phyloP scores from a whole-genome alignment of 2,888 invertebrate genomes.

The Slavum lentiscoides region DNA sequence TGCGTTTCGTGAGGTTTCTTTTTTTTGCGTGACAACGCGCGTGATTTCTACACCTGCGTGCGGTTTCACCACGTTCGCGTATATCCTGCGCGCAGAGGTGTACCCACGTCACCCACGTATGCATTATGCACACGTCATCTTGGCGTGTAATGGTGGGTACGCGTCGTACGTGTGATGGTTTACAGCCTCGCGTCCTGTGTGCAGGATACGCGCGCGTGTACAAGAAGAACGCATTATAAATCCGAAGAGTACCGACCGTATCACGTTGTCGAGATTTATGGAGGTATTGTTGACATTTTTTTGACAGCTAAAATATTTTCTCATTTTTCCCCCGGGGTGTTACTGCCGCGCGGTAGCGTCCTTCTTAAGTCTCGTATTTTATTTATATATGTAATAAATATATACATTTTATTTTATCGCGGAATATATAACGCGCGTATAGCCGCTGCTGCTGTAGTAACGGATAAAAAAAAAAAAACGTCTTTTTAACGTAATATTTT shows the following conservation, averaged over 20 bases:
- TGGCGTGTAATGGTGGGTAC: not conserved
- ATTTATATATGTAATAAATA: not conserved
- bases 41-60: too few species aligned
- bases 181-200: too few species aligned
- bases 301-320: constrained; percentile 36
- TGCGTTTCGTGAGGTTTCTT: too few species aligned
- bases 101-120: not conserved
- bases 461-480: not conserved
- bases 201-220: not conserved
- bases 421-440: too few species aligned
- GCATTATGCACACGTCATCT: not conserved
- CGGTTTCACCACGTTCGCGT: too few species aligned
- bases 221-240: constrained; percentile 3
- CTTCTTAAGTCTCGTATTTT: constrained; percentile 15
- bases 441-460: too few species aligned
- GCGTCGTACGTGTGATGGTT: not conserved
- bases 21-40: too few species aligned
- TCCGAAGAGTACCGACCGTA: constrained; percentile 8
- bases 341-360: not conserved
- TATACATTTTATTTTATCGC: not conserved
- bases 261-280: constrained; percentile 50
- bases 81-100: not conserved
- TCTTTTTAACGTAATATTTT: not conserved
- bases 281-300: constrained; percentile 48
- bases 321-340: constrained; percentile 27